Evolutionary conservation across 1,140 invertebrate genomes (phyloP).

Genomic region (Lanistes nyassanus): DNA sequence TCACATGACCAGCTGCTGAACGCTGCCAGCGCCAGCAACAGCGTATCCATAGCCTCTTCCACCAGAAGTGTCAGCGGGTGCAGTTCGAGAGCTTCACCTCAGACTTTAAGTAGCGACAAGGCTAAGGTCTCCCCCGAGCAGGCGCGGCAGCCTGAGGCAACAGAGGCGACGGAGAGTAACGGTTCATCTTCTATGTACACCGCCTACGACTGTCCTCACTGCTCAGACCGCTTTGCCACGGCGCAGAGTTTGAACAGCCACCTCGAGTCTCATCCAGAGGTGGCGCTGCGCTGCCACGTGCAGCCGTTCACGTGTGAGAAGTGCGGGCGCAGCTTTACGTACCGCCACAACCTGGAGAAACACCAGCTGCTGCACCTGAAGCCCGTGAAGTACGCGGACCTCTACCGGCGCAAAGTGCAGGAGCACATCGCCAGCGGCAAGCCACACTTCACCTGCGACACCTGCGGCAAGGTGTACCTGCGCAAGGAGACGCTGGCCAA

Average conservation of each 20-base stretch:
- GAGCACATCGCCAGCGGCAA: constrained; percentile 28
- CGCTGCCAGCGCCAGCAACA: neutral
- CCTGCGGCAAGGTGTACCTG: constrained; percentile 30
- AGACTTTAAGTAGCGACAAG: neutral
- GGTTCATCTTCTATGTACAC: neutral
- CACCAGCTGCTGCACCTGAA: constrained; percentile 26
- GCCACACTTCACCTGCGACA: constrained; percentile 25
- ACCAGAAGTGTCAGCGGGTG: neutral
- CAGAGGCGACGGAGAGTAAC: neutral
- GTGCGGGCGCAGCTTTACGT: constrained; percentile 31
- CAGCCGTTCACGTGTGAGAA: constrained; percentile 30
- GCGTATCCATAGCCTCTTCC: neutral
- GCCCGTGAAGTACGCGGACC: constrained; percentile 25
- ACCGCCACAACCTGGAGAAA: constrained; percentile 32
- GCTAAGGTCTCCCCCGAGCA: neutral
- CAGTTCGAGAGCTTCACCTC: neutral
- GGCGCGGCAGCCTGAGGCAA: neutral
- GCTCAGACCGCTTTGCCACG: constrained; percentile 28
- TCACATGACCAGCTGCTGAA: constrained; percentile 15
- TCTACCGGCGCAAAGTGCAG: constrained; percentile 23
- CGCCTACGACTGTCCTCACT: constrained; percentile 34
- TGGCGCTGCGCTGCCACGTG: constrained; percentile 30
- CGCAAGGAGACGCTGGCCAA: constrained; percentile 34
- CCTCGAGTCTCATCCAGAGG: constrained; percentile 29
- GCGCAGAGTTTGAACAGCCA: constrained; percentile 32